Conservation (phyloP, 2,797 vertebrate genomes). For the Sternarchorhynchus goeldii region DNA sequence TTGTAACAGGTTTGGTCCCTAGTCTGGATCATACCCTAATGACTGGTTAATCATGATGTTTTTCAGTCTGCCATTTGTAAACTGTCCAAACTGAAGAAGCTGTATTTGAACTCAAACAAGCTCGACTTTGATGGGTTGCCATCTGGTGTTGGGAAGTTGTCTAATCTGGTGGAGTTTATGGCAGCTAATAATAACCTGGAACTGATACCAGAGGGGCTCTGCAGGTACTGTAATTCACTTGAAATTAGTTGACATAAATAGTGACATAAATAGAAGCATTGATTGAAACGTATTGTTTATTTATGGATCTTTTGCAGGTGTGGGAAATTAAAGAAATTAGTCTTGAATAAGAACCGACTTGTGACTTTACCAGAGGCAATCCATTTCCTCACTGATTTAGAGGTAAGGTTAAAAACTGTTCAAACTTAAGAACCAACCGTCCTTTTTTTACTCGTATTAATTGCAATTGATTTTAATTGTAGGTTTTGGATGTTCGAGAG, state of each 20-base stretch:
- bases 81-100: constrained; percentile 91
- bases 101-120: constrained; percentile 96
- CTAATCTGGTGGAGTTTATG: constrained; percentile 92
- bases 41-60: constrained; percentile 12
- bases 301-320: constrained; percentile 77
- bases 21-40: background rate
- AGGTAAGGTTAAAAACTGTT: constrained; percentile 73
- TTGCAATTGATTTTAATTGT: constrained; percentile 11
- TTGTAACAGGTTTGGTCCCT: background rate
- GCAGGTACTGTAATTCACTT: constrained; percentile 79
- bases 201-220: constrained; percentile 94
- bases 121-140: constrained; percentile 96
- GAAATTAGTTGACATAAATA: background rate
- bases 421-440: background rate
- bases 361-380: constrained; percentile 94
- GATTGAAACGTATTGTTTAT: background rate
- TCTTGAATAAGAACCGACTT: constrained; percentile 95
- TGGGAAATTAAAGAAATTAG: constrained; percentile 90
- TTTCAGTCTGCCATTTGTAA: constrained; percentile 93
- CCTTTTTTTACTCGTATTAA: background rate
- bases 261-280: background rate
- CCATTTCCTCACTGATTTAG: constrained; percentile 89
- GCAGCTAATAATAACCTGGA: constrained; percentile 98
- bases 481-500: constrained; percentile 94
- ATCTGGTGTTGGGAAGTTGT: constrained; percentile 91